Percentiles rank a stretch among this genome's conserved stretches.
Evolutionary conservation across 2,113 vertebrate genomes (phyloP).

Genomic region (Nasalis larvatus): DNA sequence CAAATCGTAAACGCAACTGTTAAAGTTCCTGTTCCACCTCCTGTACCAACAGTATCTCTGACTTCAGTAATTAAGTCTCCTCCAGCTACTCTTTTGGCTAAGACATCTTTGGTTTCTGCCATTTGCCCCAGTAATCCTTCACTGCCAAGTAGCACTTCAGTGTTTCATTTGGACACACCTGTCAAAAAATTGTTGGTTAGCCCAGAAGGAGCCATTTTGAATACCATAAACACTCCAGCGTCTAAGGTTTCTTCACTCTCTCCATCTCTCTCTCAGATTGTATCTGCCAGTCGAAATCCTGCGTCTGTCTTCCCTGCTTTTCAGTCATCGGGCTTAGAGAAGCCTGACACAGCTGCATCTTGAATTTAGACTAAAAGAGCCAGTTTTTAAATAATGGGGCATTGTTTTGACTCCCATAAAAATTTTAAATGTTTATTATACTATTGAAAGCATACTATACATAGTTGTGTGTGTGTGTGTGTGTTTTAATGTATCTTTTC

Average conservation of each 20-base stretch:
- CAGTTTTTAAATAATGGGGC: conserved; percentile 82
- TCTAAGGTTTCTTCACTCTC: conserved; percentile 81
- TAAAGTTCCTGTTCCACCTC: conserved; percentile 79
- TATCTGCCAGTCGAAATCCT: conserved; percentile 83
- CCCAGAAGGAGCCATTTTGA: conserved; percentile 93
- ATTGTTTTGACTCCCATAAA: conserved; percentile 82
- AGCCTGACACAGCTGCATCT: conserved; percentile 85
- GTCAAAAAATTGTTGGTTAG: conserved; percentile 92
- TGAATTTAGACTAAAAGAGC: conserved; percentile 82
- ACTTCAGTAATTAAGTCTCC: conserved; percentile 81
- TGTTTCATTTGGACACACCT: conserved; percentile 83
- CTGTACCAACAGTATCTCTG: conserved; percentile 71
- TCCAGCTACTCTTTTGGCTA: conserved; percentile 68
- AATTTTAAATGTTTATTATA: conserved; percentile 81
- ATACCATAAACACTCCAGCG: conserved; percentile 86
- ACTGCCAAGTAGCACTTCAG: conserved; percentile 80
- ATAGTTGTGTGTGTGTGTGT: conserved; percentile 19
- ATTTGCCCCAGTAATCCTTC: conserved; percentile 72
- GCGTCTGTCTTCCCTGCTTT: conserved; percentile 81
- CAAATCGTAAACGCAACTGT: conserved; percentile 81
- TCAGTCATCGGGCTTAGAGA: conserved; percentile 83
- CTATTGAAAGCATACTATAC: conserved; percentile 76
- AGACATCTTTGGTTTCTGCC: conserved; percentile 80
- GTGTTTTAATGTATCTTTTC: conserved; percentile 59
- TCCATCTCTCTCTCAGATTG: conserved; percentile 83